Evolutionary conservation across 2,888 invertebrate genomes (phyloP).

Genomic region (Branchellion lobata): DNA sequence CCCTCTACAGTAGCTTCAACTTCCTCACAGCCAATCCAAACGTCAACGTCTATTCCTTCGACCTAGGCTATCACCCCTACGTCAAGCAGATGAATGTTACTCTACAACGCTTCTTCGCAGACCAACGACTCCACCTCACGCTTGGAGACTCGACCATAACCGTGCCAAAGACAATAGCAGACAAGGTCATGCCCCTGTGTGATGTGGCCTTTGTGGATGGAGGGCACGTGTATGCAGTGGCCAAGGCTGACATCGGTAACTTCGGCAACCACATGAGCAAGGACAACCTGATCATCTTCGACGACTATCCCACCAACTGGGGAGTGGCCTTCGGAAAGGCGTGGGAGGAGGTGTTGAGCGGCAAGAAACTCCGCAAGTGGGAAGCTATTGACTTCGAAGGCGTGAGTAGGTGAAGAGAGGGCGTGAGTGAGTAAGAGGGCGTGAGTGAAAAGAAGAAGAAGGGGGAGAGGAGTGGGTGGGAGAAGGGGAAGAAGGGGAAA

Average conservation of each 20-base stretch:
- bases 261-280: conserved; percentile 36
- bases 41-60: conserved; percentile 49
- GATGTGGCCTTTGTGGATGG: conserved; percentile 51
- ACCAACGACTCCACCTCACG: conserved; percentile 32
- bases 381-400: too few species aligned
- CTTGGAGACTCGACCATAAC: conserved; percentile 49
- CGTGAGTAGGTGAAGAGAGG: too few species aligned
- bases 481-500: too few species aligned
- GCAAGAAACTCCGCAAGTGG: too few species aligned
- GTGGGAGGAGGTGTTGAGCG: conserved; percentile 33
- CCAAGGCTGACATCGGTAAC: conserved; percentile 44
- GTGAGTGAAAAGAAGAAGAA: too few species aligned
- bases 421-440: too few species aligned
- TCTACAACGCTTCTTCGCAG: conserved; percentile 38
- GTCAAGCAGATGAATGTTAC: conserved; percentile 45
- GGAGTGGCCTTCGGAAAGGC: conserved; percentile 33
- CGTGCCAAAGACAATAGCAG: conserved; percentile 32
- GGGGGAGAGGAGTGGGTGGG: conserved; percentile 18
- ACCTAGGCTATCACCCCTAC: conserved; percentile 47
- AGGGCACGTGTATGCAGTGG: conserved; percentile 46
- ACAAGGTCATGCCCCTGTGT: conserved; percentile 35
- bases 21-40: conserved; percentile 46
- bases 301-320: conserved; percentile 45
- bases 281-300: conserved; percentile 43
- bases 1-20: conserved; percentile 33